phyloP scores from a whole-genome alignment of 2,888 invertebrate genomes.

The Parascotia fuliginaria region DNA sequence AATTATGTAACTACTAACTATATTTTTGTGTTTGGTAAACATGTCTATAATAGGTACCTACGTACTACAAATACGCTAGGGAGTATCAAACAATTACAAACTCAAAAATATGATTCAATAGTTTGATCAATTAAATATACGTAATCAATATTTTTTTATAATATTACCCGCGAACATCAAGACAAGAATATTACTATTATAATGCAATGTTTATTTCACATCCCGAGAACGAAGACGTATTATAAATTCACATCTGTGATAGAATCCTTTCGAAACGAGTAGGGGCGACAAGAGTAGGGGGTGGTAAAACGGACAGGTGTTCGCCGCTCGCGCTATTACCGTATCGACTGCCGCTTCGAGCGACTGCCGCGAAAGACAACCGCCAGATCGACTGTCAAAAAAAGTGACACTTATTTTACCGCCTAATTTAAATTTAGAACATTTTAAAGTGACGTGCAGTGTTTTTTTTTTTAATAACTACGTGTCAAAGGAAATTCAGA shows the following conservation, averaged over 20 bases:
- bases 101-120: no score
- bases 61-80: no score
- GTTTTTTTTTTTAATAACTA: slow-evolving; percentile 47
- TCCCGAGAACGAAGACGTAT: slow-evolving; percentile 37
- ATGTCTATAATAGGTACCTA: no score
- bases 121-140: neutral
- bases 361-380: slow-evolving; percentile 56
- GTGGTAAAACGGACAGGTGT: slow-evolving; percentile 78
- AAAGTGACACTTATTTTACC: slow-evolving; percentile 45
- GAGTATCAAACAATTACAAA: neutral
- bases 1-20: no score
- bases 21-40: no score
- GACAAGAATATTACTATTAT: slow-evolving; percentile 46
- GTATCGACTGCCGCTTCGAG: slow-evolving; percentile 66
- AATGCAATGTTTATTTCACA: slow-evolving; percentile 72
- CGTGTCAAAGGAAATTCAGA: slow-evolving; percentile 51
- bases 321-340: slow-evolving; percentile 70
- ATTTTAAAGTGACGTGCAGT: slow-evolving; percentile 53
- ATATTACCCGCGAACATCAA: slow-evolving; percentile 27
- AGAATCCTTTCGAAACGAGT: slow-evolving; percentile 82
- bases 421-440: slow-evolving; percentile 39
- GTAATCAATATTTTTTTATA: slow-evolving; percentile 8
- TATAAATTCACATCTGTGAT: slow-evolving; percentile 61
- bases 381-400: slow-evolving; percentile 42
- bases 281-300: slow-evolving; percentile 76